Conservation (phyloP, 2,888 invertebrate genomes). For the Macroteleia sp. region DNA sequence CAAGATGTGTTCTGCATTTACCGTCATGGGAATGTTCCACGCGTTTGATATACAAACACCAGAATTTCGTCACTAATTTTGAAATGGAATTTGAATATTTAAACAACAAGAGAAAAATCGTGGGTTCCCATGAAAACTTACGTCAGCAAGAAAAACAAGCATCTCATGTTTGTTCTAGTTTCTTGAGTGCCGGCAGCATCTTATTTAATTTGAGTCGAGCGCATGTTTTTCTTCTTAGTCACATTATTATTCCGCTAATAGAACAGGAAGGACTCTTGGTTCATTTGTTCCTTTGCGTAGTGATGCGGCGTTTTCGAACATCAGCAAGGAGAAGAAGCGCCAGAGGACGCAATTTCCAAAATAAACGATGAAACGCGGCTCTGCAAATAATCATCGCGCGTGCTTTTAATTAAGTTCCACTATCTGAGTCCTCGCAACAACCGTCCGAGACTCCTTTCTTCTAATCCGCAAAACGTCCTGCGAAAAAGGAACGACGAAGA, state of each 20-base stretch:
- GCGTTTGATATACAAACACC: too few species aligned
- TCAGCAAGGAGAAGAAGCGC: constrained; percentile 55
- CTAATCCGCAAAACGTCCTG: constrained; percentile 65
- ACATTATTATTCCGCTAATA: constrained; percentile 65
- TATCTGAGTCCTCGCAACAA: constrained; percentile 72
- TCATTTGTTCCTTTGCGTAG: constrained; percentile 65
- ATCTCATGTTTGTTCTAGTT: constrained; percentile 54
- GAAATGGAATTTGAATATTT: not conserved
- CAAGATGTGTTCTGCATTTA: too few species aligned
- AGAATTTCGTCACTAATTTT: too few species aligned
- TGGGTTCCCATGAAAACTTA: constrained; percentile 43
- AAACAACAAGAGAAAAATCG: constrained; percentile 5
- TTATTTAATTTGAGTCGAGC: constrained; percentile 51
- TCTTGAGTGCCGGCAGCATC: constrained; percentile 58
- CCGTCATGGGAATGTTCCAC: too few species aligned
- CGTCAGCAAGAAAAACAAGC: constrained; percentile 35
- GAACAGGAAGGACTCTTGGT: constrained; percentile 60
- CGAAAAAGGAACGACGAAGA: constrained; percentile 61
- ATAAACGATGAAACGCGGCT: constrained; percentile 78
- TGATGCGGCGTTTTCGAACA: constrained; percentile 44
- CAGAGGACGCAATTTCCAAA: constrained; percentile 80
- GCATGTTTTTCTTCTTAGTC: constrained; percentile 61
- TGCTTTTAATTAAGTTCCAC: constrained; percentile 83
- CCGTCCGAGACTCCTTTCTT: constrained; percentile 72
- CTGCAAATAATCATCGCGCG: constrained; percentile 82